Evolutionary conservation across 64 coral and sea anemone genomes (phyloP).

Genomic region (Pocillopora verrucosa): DNA sequence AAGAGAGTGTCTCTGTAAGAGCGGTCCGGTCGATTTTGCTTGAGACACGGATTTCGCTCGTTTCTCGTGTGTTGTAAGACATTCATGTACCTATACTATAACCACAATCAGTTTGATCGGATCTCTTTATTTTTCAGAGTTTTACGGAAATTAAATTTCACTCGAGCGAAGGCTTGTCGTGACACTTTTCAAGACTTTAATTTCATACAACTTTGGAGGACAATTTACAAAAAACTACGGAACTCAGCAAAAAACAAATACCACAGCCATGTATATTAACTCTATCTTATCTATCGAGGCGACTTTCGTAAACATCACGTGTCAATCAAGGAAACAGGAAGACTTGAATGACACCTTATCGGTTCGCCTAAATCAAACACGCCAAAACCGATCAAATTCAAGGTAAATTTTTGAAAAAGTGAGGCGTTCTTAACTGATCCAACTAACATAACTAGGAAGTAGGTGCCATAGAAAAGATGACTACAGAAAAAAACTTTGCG

Average conservation of each 20-base stretch:
- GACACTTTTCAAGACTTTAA: slow-evolving; percentile 12
- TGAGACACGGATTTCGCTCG: too few species aligned
- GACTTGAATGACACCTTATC: too few species aligned
- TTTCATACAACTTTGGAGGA: too few species aligned
- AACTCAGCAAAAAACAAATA: slow-evolving; percentile 25
- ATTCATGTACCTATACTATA: too few species aligned
- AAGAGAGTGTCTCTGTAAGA: too few species aligned
- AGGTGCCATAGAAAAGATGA: slow-evolving; percentile 33
- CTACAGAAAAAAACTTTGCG: slow-evolving; percentile 40
- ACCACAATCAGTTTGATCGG: too few species aligned
- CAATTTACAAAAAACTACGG: not conserved
- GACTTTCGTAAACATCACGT: slow-evolving; percentile 24
- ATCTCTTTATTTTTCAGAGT: not conserved
- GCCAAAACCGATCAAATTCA: slow-evolving; percentile 41
- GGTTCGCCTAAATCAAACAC: too few species aligned
- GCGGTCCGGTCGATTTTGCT: too few species aligned
- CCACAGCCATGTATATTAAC: slow-evolving; percentile 36
- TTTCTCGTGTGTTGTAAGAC: too few species aligned
- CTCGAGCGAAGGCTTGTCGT: not conserved
- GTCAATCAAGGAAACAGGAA: too few species aligned
- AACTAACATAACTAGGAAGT: slow-evolving; percentile 27
- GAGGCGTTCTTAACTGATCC: slow-evolving; percentile 38
- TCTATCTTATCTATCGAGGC: slow-evolving; percentile 16
- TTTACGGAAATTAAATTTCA: slow-evolving; percentile 22
- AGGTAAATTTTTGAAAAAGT: slow-evolving; percentile 37